Percentiles rank a stretch among this genome's conserved stretches.
phyloP scores from a whole-genome alignment of 2,888 invertebrate genomes.

The Podabrus alpinus region DNA sequence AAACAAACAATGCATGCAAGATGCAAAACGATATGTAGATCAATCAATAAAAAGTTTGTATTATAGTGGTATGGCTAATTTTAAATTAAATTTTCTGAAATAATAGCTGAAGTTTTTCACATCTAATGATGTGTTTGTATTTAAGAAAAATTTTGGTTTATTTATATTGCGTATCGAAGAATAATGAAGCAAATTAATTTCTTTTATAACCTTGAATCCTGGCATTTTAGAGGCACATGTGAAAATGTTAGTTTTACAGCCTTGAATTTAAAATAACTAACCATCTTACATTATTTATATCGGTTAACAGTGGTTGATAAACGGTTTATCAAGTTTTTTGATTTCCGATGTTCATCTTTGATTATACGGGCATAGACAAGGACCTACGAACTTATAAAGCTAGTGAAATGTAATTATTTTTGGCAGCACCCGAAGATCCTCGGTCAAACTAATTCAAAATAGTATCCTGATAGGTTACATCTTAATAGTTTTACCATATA shows the following conservation, averaged over 20 bases:
- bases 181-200: neutral
- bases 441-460: neutral
- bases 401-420: neutral
- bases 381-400: neutral
- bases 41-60: neutral
- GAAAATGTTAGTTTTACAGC: neutral
- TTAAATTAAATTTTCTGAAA: neutral
- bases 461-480: neutral
- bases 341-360: neutral
- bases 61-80: neutral
- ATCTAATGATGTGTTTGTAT: neutral
- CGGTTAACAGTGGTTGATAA: neutral
- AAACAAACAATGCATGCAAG: neutral
- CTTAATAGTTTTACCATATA: neutral
- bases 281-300: neutral
- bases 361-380: neutral
- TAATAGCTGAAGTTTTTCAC: neutral
- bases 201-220: neutral
- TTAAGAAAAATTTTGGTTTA: neutral
- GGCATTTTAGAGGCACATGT: neutral
- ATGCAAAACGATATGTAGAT: too few species aligned
- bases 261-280: conserved; percentile 3
- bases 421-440: neutral
- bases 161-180: neutral
- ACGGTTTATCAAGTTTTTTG: neutral